Base-by-base conservation (phyloP, 2,888 invertebrate genomes). In the Drosophila stalkeri region DNA sequence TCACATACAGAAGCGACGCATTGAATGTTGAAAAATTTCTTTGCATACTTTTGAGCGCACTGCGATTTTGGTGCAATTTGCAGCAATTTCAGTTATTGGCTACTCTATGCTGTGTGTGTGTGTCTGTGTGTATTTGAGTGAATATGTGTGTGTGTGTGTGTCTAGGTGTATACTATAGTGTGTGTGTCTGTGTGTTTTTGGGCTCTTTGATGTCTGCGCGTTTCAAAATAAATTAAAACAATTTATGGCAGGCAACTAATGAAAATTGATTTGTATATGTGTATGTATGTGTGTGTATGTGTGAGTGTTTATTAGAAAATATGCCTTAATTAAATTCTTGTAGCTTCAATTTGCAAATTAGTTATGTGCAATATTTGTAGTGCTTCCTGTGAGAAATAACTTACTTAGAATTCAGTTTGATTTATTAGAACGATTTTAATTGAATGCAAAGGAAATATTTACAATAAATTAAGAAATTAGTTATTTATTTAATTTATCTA, bases 181-280 rank as follows among this genome's bases (percentile, higher is more conserved):
- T 56, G 18, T 37, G 37, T 51, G 47, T 49, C 41, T 61, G 23
- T 51, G 31, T 55, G 47, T 33, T 39, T 63, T 31, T 43, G 37
- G 57, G n/a, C 11, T 33, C 44, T 63, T 65, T 54, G 70, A 31
- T 75, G 68, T 75, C 60, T 81, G 74, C 67, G 70, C 44, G 74
- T 75, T 86, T 77, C 79, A 75, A 89, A 89, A 89, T 79, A 89
- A 81, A 68, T 63, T 51, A 75, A 80, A 68, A 72, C 81, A 78
- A 74, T 75, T 86, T 75, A 57, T 64, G 68, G 20, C 41, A 33
- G 37, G 27, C 65, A 74, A 35, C 51, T 37, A 47, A 60, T 41
- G 59, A 49, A 60, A 66, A 71, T 76, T 80, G 65, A 72, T 64
- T 63, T 59, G 3, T 18, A 18, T 41, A 1, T 35, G 20, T 23